These are phyloP conservation scores for Microcebus jonahi DNA, from an alignment of 2,113 vertebrate genomes.

Conservation along the genomic window DNA sequence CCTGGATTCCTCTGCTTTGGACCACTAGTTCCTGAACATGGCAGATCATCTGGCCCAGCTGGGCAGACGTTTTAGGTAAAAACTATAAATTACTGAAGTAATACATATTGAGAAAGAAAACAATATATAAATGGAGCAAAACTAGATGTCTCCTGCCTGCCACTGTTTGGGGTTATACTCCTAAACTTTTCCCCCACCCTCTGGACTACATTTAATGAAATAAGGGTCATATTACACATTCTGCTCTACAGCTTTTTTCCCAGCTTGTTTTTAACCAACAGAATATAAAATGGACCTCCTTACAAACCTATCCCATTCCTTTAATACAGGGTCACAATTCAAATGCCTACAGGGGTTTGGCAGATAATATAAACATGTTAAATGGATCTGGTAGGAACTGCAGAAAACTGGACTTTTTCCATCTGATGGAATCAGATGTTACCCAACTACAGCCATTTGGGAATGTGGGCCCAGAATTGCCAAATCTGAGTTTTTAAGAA, in stretches of 20 bases:
- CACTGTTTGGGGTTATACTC: neutral
- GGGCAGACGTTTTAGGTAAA: neutral
- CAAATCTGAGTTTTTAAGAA: neutral
- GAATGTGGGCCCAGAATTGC: neutral
- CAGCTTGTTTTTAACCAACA: slow-evolving; percentile 7
- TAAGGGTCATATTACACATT: neutral
- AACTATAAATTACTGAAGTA: neutral
- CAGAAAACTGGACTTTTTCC: neutral
- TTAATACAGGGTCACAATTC: neutral
- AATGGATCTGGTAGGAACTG: neutral
- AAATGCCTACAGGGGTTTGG: neutral
- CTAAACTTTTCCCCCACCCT: neutral
- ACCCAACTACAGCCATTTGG: neutral
- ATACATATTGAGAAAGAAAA: neutral
- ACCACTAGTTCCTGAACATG: neutral
- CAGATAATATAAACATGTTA: neutral
- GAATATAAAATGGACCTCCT: neutral
- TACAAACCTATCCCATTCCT: neutral
- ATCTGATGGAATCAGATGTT: neutral
- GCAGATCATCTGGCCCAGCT: neutral
- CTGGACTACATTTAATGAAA: neutral
- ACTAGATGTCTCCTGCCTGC: neutral
- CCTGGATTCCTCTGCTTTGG: neutral
- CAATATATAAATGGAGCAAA: neutral
- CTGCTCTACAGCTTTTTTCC: neutral